phyloP scores from a whole-genome alignment of 2,888 invertebrate genomes.

The Caenorhabditis sp. region DNA sequence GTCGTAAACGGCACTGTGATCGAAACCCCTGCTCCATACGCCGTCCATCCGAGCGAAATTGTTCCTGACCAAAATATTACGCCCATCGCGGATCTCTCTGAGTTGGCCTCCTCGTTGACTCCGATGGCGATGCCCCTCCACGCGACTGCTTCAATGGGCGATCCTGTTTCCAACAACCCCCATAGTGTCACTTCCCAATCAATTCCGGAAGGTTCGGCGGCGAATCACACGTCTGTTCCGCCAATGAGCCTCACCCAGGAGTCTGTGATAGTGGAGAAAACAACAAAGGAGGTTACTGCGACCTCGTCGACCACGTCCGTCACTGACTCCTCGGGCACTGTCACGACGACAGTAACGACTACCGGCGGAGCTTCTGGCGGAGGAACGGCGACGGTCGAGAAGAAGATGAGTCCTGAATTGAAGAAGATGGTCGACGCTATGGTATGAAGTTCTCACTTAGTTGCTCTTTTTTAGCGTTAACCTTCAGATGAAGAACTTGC shows the following conservation, averaged over 20 bases:
- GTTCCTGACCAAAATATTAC: no score
- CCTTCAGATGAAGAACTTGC: constrained; percentile 38
- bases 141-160: no score
- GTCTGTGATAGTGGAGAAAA: no score
- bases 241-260: background rate
- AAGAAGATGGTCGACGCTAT: constrained; percentile 36
- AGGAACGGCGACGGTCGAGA: background rate
- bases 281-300: no score
- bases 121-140: no score
- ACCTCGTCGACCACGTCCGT: no score
- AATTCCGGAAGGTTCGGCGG: background rate
- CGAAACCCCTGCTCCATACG: background rate
- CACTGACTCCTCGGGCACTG: no score
- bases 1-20: background rate
- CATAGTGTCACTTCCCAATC: background rate
- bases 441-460: constrained; percentile 11
- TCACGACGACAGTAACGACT: background rate
- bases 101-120: no score
- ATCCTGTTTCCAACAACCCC: no score
- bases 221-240: background rate
- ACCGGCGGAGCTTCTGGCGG: constrained; percentile 8
- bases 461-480: background rate
- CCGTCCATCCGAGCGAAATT: background rate
- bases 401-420: constrained; percentile 35
- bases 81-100: background rate